Conservation (phyloP, 2,113 vertebrate species). For the Octodon degus region DNA sequence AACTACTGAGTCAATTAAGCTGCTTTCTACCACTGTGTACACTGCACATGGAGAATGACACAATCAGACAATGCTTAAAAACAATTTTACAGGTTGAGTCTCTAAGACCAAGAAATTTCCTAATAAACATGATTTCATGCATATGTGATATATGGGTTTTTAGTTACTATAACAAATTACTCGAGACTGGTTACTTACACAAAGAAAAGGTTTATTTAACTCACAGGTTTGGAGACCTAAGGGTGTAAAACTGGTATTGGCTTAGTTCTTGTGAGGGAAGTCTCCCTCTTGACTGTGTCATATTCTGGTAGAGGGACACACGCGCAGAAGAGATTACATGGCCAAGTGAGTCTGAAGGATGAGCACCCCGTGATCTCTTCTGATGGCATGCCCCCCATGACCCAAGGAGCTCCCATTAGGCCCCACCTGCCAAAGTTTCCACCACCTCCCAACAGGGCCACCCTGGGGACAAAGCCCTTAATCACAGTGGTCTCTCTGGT, state of each 20-base stretch:
- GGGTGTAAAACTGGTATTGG: background rate
- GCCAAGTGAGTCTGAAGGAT: background rate
- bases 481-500: background rate
- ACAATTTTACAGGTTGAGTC: constrained; percentile 59
- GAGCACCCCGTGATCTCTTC: background rate
- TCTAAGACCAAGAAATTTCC: constrained; percentile 55
- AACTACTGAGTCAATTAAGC: constrained; percentile 62
- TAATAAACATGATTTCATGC: background rate
- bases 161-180: background rate
- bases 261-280: background rate
- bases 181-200: background rate
- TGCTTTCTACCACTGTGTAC: constrained; percentile 58
- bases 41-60: constrained; percentile 64
- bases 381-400: background rate
- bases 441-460: background rate
- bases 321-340: background rate
- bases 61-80: constrained; percentile 47
- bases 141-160: background rate
- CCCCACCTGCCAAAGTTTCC: background rate
- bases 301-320: background rate
- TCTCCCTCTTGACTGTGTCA: background rate
- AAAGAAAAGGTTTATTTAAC: background rate
- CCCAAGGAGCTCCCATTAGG: background rate
- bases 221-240: background rate
- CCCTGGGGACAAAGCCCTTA: background rate